These are phyloP conservation scores for Mus musculus DNA, from an alignment of 2,113 vertebrate genomes.

Conservation along the genomic window DNA sequence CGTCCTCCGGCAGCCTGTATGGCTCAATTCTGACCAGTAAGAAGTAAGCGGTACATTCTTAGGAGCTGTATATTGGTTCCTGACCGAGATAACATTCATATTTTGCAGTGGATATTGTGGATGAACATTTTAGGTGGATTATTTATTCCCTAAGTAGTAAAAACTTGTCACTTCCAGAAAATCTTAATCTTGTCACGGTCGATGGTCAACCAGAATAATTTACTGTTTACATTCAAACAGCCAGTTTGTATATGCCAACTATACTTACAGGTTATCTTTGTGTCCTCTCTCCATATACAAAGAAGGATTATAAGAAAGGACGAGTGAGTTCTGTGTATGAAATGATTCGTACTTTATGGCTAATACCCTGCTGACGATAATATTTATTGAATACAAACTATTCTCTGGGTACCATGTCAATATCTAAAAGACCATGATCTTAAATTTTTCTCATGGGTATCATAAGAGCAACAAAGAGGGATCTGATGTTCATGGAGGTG, in stretches of 20 bases:
- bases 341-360: background rate
- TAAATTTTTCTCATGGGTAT: background rate
- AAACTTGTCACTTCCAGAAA: background rate
- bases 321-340: slow-evolving; percentile 1
- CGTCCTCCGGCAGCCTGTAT: background rate
- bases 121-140: background rate
- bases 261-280: background rate
- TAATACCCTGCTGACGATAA: background rate
- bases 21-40: background rate
- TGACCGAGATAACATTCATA: background rate
- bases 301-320: background rate
- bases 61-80: background rate
- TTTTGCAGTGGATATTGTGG: background rate
- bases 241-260: background rate
- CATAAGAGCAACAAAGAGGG: background rate
- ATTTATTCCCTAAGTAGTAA: background rate
- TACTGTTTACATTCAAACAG: background rate
- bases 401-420: background rate
- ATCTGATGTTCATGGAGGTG: background rate
- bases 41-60: background rate
- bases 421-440: background rate
- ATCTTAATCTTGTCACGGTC: slow-evolving; percentile 18
- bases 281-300: background rate
- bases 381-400: background rate
- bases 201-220: background rate